These are phyloP conservation scores for Hycleus phaleratus DNA, from an alignment of 1,140 invertebrate species.

Conservation along the genomic window DNA sequence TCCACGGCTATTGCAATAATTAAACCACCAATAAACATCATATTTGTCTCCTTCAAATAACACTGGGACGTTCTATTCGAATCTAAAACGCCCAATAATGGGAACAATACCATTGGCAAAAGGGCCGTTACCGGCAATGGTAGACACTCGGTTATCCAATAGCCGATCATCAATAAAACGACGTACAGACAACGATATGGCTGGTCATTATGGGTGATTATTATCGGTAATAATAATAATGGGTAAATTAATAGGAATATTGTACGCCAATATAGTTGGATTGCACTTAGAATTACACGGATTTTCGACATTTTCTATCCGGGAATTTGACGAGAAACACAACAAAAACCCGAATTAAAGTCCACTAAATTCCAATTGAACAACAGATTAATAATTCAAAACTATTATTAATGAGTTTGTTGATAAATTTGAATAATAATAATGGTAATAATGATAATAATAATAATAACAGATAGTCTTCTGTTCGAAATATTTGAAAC, in stretches of 20 bases:
- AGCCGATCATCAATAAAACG: conserved; percentile 73
- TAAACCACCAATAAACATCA: conserved; percentile 76
- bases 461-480: no score
- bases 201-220: conserved; percentile 35
- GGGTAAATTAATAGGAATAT: conserved; percentile 37
- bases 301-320: no score
- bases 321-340: no score
- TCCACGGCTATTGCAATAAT: conserved; percentile 81
- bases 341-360: no score
- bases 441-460: no score
- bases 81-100: conserved; percentile 60
- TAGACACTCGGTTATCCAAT: conserved; percentile 76
- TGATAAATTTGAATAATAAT: no score
- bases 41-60: conserved; percentile 80
- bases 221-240: conserved; percentile 33
- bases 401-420: no score
- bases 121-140: conserved; percentile 76
- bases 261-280: conserved; percentile 36
- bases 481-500: no score
- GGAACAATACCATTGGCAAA: conserved; percentile 77
- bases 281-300: conserved; percentile 24
- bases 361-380: no score
- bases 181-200: conserved; percentile 66
- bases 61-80: conserved; percentile 55
- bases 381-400: no score